A percentile compares a stretch with the other conserved stretches of the same genome.
These are phyloP conservation scores for Oreochromis tanganicae DNA, from an alignment of 2,113 vertebrate genomes.

Conservation along the genomic window DNA sequence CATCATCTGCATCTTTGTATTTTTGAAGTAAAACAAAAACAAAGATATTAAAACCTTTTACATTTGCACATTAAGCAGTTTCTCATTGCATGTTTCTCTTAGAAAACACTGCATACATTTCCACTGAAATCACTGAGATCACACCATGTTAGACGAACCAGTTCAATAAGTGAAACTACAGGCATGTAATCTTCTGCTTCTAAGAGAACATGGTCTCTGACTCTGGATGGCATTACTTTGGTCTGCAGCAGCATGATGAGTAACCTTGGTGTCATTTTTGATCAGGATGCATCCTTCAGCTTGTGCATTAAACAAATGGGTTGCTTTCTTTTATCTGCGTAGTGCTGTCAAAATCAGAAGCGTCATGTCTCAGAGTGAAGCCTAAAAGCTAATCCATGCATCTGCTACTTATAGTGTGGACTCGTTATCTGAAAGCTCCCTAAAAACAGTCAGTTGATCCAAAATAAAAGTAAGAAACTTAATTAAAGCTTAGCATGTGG, in stretches of 20 bases:
- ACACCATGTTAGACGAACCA: neutral
- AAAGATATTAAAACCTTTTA: neutral
- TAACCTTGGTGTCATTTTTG: neutral
- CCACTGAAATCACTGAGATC: neutral
- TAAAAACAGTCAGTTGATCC: neutral
- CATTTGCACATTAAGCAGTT: neutral
- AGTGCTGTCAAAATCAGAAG: neutral
- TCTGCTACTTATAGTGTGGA: neutral
- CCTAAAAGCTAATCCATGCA: neutral
- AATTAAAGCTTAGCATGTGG: neutral
- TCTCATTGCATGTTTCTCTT: neutral
- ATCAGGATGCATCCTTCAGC: neutral
- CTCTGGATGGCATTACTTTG: neutral
- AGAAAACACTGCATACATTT: neutral
- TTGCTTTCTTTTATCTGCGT: neutral
- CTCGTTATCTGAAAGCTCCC: neutral
- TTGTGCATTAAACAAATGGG: neutral
- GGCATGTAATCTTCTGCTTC: neutral
- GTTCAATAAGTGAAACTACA: neutral
- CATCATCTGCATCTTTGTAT: constrained; percentile 60
- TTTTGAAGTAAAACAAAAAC: neutral
- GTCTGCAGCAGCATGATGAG: neutral
- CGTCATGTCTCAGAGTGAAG: neutral
- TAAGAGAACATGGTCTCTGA: neutral
- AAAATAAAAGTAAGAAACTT: neutral